Conservation (phyloP, 2,888 invertebrate species). For the Frankliniella fusca region DNA sequence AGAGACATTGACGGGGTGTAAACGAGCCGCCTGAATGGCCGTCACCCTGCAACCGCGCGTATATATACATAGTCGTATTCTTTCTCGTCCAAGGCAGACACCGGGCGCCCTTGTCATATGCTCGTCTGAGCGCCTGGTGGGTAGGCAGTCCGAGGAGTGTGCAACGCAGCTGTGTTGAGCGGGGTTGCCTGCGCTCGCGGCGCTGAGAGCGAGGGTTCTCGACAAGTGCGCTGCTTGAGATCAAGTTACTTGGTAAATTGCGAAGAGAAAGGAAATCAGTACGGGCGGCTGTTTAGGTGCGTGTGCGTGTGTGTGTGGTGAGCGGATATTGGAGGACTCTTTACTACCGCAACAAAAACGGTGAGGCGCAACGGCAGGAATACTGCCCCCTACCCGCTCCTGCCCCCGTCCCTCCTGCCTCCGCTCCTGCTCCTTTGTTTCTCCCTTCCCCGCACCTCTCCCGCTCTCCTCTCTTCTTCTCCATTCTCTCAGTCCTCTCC, state of each 20-base stretch:
- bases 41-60: too few species aligned
- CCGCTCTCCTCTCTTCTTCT: not conserved
- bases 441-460: not conserved
- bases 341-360: conserved; percentile 4
- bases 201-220: not conserved
- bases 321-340: too few species aligned
- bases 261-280: conserved; percentile 12
- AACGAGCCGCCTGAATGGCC: not conserved
- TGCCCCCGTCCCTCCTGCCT: not conserved
- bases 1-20: conserved; percentile 1
- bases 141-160: not conserved
- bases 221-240: too few species aligned
- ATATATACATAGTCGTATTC: too few species aligned
- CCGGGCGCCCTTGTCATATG: not conserved
- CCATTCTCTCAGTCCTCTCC: conserved; percentile 3
- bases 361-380: not conserved
- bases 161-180: not conserved
- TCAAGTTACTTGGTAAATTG: too few species aligned
- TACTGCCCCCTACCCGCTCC: not conserved
- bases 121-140: not conserved
- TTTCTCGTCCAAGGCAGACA: not conserved
- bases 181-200: not conserved
- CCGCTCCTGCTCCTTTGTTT: not conserved
- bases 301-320: conserved; percentile 24
- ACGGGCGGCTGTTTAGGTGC: conserved; percentile 27